These are phyloP conservation scores for Stichodactyla helianthus DNA, from an alignment of 64 coral and sea anemone genomes.

Conservation along the genomic window DNA sequence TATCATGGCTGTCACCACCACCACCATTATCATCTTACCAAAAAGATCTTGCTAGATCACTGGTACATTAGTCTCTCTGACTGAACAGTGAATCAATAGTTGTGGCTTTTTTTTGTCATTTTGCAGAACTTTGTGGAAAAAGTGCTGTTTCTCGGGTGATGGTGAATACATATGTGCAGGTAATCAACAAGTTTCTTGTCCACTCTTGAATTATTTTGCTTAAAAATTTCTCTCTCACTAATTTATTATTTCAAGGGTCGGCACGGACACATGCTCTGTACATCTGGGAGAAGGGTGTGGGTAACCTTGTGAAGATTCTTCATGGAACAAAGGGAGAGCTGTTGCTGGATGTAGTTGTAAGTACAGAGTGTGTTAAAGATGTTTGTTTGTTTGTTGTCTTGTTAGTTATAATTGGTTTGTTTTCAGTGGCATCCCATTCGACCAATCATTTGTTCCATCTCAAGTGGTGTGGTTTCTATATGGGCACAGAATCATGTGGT, in stretches of 20 bases:
- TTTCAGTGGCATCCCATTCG: conserved; percentile 98
- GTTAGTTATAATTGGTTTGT: background rate
- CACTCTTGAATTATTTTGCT: background rate
- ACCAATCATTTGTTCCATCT: conserved; percentile 94
- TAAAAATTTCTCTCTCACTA: background rate
- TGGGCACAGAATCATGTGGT: conserved; percentile 99
- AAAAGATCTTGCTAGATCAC: too few relatives aligned
- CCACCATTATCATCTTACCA: too few relatives aligned
- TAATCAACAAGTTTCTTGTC: conserved; percentile 4
- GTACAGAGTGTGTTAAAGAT: background rate
- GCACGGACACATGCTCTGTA: conserved; percentile 93
- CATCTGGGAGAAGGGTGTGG: conserved; percentile 99
- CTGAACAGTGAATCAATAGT: too few relatives aligned
- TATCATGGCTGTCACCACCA: too few relatives aligned
- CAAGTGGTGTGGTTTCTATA: conserved; percentile 96
- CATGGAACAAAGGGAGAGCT: conserved; percentile 98
- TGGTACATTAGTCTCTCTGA: too few relatives aligned
- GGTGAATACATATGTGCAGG: conserved; percentile 99
- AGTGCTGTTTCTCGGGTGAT: conserved; percentile 99
- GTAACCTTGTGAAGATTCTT: conserved; percentile 97
- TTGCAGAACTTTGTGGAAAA: conserved; percentile 96
- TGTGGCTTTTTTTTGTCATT: background rate
- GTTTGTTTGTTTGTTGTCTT: background rate
- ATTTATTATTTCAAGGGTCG: conserved; percentile 50
- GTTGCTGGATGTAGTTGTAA: conserved; percentile 90